Percentiles rank a stretch among this genome's conserved stretches.
phyloP scores from a whole-genome alignment of 2,113 vertebrate genomes.

The Macquaria ambigua region DNA sequence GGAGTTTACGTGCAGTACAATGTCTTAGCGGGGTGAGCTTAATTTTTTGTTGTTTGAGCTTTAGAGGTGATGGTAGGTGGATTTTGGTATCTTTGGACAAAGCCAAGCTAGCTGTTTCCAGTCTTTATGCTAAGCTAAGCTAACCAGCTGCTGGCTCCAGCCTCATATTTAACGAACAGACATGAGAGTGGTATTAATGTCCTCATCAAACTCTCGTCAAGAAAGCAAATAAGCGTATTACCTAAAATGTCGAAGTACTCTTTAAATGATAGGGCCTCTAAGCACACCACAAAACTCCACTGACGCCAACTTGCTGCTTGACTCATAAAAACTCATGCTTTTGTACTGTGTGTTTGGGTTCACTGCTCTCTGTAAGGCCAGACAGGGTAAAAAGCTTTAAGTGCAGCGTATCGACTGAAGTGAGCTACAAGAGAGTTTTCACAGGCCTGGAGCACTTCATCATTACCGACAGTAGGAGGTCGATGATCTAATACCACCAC shows the following conservation, averaged over 20 bases:
- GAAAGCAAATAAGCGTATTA: neutral
- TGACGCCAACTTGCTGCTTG: slow-evolving; percentile 19
- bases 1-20: too few relatives aligned
- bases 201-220: neutral
- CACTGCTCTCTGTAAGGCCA: slow-evolving; percentile 2
- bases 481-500: slow-evolving; percentile 29
- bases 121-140: slow-evolving; percentile 7
- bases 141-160: neutral
- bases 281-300: neutral
- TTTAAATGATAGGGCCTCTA: neutral
- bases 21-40: too few relatives aligned
- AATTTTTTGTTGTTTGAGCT: too few relatives aligned
- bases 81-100: too few relatives aligned
- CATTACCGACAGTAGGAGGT: slow-evolving; percentile 6
- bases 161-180: neutral
- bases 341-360: neutral
- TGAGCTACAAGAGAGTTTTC: slow-evolving; percentile 38
- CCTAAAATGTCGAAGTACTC: neutral
- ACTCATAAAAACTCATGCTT: slow-evolving; percentile 5
- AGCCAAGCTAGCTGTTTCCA: neutral
- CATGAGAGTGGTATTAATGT: neutral
- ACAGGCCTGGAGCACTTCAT: slow-evolving; percentile 7
- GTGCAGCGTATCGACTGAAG: slow-evolving; percentile 40
- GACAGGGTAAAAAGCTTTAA: slow-evolving; percentile 36
- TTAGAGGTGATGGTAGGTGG: too few relatives aligned